Conservation (phyloP, 2,113 vertebrate species). For the Marmota monax region DNA sequence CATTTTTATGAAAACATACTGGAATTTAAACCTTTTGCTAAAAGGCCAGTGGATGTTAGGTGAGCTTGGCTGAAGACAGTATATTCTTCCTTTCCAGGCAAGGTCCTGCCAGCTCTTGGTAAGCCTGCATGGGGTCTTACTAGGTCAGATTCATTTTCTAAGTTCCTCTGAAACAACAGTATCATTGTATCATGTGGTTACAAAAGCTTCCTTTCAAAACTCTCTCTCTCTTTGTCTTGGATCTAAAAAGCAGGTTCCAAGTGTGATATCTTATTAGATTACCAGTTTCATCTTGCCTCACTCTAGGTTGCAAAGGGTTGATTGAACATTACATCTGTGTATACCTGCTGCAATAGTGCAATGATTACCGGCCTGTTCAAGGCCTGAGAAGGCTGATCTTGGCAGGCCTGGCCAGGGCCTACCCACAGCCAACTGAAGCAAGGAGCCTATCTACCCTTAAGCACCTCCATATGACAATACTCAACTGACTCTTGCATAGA, state of each 20-base stretch:
- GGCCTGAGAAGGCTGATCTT: neutral
- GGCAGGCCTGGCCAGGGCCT: neutral
- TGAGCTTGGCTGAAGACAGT: neutral
- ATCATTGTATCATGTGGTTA: neutral
- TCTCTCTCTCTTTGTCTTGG: neutral
- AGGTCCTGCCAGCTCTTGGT: neutral
- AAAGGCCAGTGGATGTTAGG: neutral
- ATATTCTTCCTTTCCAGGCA: neutral
- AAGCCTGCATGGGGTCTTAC: neutral
- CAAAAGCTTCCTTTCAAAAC: neutral
- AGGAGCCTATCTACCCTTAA: neutral
- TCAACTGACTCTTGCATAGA: neutral
- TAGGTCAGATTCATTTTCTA: neutral
- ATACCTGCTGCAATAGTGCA: neutral
- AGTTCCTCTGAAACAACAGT: neutral
- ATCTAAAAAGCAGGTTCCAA: neutral
- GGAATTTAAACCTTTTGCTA: neutral
- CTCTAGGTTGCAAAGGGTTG: slow-evolving; percentile 9
- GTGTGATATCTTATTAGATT: neutral
- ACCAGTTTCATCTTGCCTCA: neutral
- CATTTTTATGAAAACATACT: neutral
- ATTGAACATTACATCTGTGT: neutral
- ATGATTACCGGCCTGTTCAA: neutral
- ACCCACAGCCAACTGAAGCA: neutral
- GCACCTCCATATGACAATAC: neutral